Conservation (phyloP, 2,888 invertebrate genomes). For the Orthonevra nobilis region DNA sequence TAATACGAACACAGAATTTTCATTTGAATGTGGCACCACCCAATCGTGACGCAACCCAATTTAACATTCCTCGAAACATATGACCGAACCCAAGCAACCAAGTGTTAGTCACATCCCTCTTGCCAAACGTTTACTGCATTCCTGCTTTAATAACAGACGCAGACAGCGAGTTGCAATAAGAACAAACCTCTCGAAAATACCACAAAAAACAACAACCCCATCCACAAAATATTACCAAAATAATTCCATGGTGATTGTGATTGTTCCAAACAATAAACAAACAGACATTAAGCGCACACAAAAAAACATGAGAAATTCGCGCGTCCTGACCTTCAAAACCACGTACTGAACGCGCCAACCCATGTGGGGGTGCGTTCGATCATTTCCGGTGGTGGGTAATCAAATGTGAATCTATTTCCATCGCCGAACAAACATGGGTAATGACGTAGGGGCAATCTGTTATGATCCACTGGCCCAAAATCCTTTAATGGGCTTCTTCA, state of each 20-base stretch:
- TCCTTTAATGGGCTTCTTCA: slow-evolving; percentile 6
- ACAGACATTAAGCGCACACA: neutral
- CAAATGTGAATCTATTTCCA: slow-evolving; percentile 44
- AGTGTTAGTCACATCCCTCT: too few relatives aligned
- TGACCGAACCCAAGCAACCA: too few relatives aligned
- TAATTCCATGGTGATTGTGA: slow-evolving; percentile 18
- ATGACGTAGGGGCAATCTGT: neutral
- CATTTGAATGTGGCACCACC: neutral
- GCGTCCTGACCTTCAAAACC: slow-evolving; percentile 37
- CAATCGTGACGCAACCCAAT: slow-evolving; percentile 1
- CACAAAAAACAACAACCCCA: slow-evolving; percentile 32
- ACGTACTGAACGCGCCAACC: slow-evolving; percentile 26
- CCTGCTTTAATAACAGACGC: too few relatives aligned
- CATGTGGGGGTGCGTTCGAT: neutral
- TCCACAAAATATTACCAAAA: slow-evolving; percentile 26
- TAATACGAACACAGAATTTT: neutral
- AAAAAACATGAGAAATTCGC: neutral
- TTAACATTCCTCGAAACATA: slow-evolving; percentile 2
- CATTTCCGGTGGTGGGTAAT: slow-evolving; percentile 16
- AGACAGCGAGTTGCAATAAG: too few relatives aligned
- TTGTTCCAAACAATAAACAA: slow-evolving; percentile 24
- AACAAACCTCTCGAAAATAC: too few relatives aligned
- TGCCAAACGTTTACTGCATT: too few relatives aligned
- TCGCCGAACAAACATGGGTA: slow-evolving; percentile 1
- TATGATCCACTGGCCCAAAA: neutral